Percentiles rank a stretch among this genome's conserved stretches.
Conservation (phyloP, 2,113 vertebrate genomes). For the Chaetorhynchus papuensis region DNA sequence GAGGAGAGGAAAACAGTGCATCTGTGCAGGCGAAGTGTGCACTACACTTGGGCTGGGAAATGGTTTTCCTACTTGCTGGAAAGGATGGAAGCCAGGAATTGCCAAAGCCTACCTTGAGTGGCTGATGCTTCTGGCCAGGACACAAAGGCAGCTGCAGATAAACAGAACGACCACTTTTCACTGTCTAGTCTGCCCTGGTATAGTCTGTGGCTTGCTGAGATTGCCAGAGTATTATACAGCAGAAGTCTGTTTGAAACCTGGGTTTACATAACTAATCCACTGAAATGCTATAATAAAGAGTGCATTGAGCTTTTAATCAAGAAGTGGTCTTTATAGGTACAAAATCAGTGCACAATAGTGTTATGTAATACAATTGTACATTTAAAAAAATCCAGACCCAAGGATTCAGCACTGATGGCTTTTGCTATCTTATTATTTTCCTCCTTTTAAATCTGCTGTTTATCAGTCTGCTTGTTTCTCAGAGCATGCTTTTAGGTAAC, state of each 20-base stretch:
- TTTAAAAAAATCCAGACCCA: neutral
- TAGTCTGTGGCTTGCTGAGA: neutral
- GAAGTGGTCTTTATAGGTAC: slow-evolving; percentile 45
- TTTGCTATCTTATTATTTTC: slow-evolving; percentile 22
- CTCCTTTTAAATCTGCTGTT: slow-evolving; percentile 37
- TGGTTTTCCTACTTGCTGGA: neutral
- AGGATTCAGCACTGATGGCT: neutral
- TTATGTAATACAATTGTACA: slow-evolving; percentile 19
- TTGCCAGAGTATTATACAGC: neutral
- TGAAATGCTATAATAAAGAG: slow-evolving; percentile 52
- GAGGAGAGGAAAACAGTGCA: neutral
- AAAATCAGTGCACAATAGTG: slow-evolving; percentile 37
- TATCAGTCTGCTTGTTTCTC: slow-evolving; percentile 24
- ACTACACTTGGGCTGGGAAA: neutral
- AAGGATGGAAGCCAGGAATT: neutral
- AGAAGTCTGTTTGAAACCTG: slow-evolving; percentile 44
- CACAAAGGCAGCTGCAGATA: neutral
- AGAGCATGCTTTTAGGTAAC: slow-evolving; percentile 7
- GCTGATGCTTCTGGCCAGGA: neutral
- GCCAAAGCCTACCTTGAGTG: neutral
- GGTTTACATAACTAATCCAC: slow-evolving; percentile 63
- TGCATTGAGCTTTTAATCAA: slow-evolving; percentile 70
- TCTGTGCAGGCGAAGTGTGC: neutral
- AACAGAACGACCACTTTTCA: neutral
- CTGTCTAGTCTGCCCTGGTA: neutral